phyloP scores from a whole-genome alignment of 2,888 invertebrate genomes.

The Xestia ashworthii region DNA sequence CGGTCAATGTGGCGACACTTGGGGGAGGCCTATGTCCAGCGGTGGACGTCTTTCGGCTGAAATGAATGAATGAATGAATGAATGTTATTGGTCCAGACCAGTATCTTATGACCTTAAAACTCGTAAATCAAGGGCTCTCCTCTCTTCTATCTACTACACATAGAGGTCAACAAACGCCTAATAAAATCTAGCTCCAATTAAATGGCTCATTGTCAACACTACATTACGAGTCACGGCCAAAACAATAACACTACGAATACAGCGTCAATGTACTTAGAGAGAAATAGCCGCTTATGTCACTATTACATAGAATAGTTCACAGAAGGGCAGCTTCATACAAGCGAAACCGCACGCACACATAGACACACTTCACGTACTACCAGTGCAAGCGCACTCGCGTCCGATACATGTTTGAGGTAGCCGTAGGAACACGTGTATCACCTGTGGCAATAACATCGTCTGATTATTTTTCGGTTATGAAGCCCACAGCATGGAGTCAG shows the following conservation, averaged over 20 bases:
- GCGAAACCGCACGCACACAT: no score
- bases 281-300: slow-evolving; percentile 53
- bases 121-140: background rate
- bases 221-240: slow-evolving; percentile 49
- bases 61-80: no score
- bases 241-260: slow-evolving; percentile 38
- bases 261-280: slow-evolving; percentile 44
- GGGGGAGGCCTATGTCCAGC: no score
- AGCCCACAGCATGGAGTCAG: background rate
- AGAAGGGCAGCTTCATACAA: background rate
- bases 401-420: background rate
- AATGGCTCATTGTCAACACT: slow-evolving; percentile 13
- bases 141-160: background rate
- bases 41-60: no score
- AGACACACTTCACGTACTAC: background rate
- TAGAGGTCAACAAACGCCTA: slow-evolving; percentile 7
- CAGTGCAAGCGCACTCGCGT: background rate
- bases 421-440: background rate
- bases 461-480: background rate
- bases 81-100: background rate
- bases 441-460: background rate
- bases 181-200: slow-evolving; percentile 23
- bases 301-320: background rate
- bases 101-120: background rate
- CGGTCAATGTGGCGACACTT: no score